These are phyloP conservation scores for Adineta ricciae DNA, from an alignment of 2,888 invertebrate genomes.

Conservation along the genomic window DNA sequence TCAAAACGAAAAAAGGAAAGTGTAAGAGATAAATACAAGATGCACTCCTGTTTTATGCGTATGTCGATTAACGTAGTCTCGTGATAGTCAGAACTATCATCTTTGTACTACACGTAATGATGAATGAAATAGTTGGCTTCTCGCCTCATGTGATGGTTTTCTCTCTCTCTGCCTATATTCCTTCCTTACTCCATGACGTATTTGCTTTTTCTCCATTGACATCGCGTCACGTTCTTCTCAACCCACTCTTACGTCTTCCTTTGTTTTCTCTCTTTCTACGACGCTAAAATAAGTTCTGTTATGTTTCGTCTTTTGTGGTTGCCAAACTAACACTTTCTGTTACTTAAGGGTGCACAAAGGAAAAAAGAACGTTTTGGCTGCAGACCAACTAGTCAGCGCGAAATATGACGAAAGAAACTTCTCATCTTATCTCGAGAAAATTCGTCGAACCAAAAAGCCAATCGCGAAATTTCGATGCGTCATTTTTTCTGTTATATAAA, in stretches of 20 bases:
- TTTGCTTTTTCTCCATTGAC: not conserved
- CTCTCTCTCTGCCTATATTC: not conserved
- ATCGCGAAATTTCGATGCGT: no score
- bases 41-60: not conserved
- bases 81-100: not conserved
- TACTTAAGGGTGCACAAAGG: no score
- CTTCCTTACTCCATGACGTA: not conserved
- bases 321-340: no score
- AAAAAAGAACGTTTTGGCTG: no score
- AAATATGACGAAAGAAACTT: no score
- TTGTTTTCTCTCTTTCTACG: not conserved
- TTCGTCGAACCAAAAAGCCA: no score
- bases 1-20: not conserved
- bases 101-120: not conserved
- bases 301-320: not conserved
- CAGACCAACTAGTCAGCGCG: no score
- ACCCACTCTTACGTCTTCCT: not conserved
- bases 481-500: no score
- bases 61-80: not conserved
- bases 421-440: not conserved
- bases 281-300: not conserved
- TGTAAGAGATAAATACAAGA: not conserved
- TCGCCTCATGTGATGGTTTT: not conserved
- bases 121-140: not conserved
- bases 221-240: not conserved